These are phyloP conservation scores for Okamejei kenojei DNA, from an alignment of 2,797 vertebrate genomes.

Conservation along the genomic window DNA sequence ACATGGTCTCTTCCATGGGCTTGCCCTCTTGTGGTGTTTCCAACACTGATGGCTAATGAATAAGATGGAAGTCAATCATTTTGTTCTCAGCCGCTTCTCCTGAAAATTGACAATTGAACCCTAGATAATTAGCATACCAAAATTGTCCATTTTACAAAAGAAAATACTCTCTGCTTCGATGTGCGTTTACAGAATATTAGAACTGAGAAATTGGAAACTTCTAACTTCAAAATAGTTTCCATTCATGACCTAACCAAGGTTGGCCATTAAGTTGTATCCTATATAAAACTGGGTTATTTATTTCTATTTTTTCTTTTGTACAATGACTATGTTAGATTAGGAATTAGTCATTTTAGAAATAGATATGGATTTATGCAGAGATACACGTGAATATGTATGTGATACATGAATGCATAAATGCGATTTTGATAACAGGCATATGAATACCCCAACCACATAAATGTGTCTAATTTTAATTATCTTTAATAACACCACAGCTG, in stretches of 20 bases:
- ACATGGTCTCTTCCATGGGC: neutral
- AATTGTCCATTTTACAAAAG: neutral
- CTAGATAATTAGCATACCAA: neutral
- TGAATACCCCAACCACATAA: neutral
- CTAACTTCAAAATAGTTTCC: neutral
- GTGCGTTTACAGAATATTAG: neutral
- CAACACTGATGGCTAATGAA: neutral
- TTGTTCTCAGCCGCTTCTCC: neutral
- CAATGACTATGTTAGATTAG: neutral
- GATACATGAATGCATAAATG: neutral
- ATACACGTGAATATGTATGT: neutral
- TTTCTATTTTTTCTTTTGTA: neutral
- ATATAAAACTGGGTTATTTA: neutral
- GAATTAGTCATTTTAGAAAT: neutral
- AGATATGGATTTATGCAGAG: neutral
- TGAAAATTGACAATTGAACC: neutral
- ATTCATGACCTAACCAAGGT: neutral
- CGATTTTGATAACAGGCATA: neutral
- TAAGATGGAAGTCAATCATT: neutral
- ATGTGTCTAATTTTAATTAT: neutral
- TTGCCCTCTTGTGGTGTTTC: neutral
- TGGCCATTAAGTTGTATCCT: neutral
- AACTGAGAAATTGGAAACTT: neutral
- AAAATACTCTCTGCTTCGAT: neutral
- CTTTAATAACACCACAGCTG: constrained; percentile 18